A percentile compares a stretch with the other conserved stretches of the same genome.
These are phyloP conservation scores for Amphipyra tragopoginis DNA, from an alignment of 2,888 invertebrate species.

Conservation along the genomic window DNA sequence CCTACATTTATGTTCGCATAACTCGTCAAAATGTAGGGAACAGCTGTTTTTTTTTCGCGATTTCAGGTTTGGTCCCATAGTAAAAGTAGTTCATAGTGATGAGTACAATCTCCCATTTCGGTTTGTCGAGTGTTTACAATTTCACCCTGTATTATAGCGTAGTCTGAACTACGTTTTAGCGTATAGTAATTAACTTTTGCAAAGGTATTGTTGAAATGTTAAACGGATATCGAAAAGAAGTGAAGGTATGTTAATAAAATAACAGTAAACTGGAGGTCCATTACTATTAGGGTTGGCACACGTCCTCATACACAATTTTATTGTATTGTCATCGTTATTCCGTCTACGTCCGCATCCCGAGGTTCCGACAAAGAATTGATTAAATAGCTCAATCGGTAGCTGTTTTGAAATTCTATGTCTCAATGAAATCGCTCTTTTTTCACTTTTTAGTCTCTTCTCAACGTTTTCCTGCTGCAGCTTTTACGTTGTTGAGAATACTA, in stretches of 20 bases:
- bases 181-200: slow-evolving; percentile 14
- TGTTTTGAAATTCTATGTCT: slow-evolving; percentile 52
- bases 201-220: slow-evolving; percentile 33
- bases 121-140: no score
- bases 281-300: slow-evolving; percentile 55
- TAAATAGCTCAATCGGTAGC: slow-evolving; percentile 57
- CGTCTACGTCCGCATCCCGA: slow-evolving; percentile 51
- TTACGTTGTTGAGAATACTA: slow-evolving; percentile 12
- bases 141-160: no score
- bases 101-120: no score
- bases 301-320: slow-evolving; percentile 53
- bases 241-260: slow-evolving; percentile 50
- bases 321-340: slow-evolving; percentile 57
- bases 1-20: no score
- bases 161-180: no score
- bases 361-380: slow-evolving; percentile 57
- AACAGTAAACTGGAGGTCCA: slow-evolving; percentile 44
- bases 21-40: no score
- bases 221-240: slow-evolving; percentile 21
- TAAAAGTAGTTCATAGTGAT: no score
- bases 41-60: no score
- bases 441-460: slow-evolving; percentile 15
- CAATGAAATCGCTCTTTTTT: slow-evolving; percentile 36
- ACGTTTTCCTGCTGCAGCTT: slow-evolving; percentile 23
- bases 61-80: no score